Base-by-base conservation (phyloP, 2,113 vertebrate species). In the Larimichthys crocea region DNA sequence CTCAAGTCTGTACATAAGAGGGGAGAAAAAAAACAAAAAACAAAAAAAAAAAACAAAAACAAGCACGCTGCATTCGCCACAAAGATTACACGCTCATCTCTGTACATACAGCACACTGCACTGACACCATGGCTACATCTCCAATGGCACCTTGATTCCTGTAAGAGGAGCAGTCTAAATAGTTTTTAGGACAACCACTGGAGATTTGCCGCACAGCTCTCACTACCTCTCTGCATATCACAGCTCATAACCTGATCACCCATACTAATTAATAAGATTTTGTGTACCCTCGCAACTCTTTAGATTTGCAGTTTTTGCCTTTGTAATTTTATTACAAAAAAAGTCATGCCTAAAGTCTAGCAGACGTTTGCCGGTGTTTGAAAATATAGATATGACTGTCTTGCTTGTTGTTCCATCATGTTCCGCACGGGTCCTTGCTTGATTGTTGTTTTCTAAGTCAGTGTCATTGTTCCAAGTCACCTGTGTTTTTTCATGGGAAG, bases 101-200 rank as follows among this genome's bases (percentile, higher is more conserved):
- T 94, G 92, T 93, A 95, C 92, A 93, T 93, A 94, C 93, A 93
- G 93, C 94, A 94, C 88, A 87, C 89, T 53, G 86, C 87, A 82
- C 79, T 20, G 76, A 89, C 80, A 59, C 74, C 68, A 3, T 61
- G 71, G 88, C 87, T 67, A 56, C 78, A 53, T 80, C 88, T 83
- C 87, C 90, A 76, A 3, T 46, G 12, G 73, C 81, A 68, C 44
- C 86, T 52, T 42, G 42, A 20, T n/a, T 70, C 84, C 80, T 55
- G 60, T 69, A 14, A 66, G 40, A 83, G 14, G 56, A 77, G 71
- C 76, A 80, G 75, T 79, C 82, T 68, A 42, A 83, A 84, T 66
- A 76, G 76, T 80, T 80, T 83, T 74, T 46, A 78, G 77, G 83
- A 64, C 49, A 52, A 46, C 71, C 63, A 8, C 75, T 86, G 80